Evolutionary conservation across 2,113 vertebrate species (phyloP).

Genomic region (Cisticola juncidis): DNA sequence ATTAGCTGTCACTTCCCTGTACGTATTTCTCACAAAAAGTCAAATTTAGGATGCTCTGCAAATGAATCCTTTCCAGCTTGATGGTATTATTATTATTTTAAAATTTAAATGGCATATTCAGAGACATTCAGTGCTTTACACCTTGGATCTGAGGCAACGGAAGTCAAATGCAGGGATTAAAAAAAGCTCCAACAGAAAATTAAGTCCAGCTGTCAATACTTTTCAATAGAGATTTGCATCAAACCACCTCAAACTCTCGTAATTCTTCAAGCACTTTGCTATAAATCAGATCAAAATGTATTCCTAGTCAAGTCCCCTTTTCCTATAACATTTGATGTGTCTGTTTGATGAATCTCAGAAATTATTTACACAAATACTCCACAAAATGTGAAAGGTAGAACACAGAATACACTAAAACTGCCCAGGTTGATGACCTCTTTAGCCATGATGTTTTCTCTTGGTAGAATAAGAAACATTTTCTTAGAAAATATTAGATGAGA

Average conservation of each 20-base stretch:
- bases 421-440: background rate
- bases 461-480: background rate
- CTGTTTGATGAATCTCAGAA: background rate
- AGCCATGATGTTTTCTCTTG: background rate
- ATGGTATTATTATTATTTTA: background rate
- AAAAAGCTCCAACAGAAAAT: background rate
- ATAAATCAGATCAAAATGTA: slow-evolving; percentile 31
- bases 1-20: background rate
- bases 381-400: background rate
- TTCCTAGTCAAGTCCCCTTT: background rate
- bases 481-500: background rate
- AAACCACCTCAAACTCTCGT: slow-evolving; percentile 16
- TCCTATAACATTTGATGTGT: background rate
- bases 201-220: slow-evolving; percentile 8
- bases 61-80: background rate
- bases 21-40: slow-evolving; percentile 7
- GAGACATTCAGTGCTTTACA: background rate
- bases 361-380: background rate
- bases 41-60: background rate
- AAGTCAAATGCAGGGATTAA: background rate
- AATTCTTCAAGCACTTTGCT: background rate
- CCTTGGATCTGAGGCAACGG: background rate
- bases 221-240: slow-evolving; percentile 36
- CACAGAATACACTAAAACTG: background rate
- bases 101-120: slow-evolving; percentile 9